Percentiles rank a stretch among this genome's conserved stretches.
These are phyloP conservation scores for Palloptera scutellata DNA, from an alignment of 2,888 invertebrate genomes.

Conservation along the genomic window DNA sequence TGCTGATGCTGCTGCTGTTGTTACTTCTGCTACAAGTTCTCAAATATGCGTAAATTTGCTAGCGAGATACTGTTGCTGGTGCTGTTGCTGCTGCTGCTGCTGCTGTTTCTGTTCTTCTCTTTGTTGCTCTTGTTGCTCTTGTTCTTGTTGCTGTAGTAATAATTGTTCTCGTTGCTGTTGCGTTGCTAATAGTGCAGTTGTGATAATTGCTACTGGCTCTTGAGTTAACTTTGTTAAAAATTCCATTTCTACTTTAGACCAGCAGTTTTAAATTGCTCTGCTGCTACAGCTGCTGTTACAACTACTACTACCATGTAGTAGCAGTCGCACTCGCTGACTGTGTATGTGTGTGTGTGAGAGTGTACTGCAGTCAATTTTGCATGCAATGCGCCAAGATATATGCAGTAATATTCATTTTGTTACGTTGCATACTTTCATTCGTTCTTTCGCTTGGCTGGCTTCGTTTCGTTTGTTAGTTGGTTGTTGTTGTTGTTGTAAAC, in stretches of 20 bases:
- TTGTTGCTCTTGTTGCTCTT: constrained; percentile 2
- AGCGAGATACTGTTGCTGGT: not conserved
- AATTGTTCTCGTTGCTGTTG: constrained; percentile 20
- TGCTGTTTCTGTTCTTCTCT: not conserved
- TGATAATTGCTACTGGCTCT: constrained; percentile 23
- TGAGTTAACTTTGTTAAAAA: constrained; percentile 28
- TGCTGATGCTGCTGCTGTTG: not conserved
- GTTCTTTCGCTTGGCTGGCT: not conserved
- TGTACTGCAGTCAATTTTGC: constrained; percentile 14
- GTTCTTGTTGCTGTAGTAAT: constrained; percentile 3
- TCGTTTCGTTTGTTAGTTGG: not conserved
- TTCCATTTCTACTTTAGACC: constrained; percentile 25
- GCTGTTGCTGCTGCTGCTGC: not conserved
- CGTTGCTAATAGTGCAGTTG: constrained; percentile 6
- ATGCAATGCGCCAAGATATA: constrained; percentile 14
- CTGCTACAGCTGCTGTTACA: not conserved
- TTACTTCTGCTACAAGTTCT: not conserved
- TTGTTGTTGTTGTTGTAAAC: not conserved
- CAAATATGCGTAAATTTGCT: not conserved
- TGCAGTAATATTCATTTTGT: constrained; percentile 9
- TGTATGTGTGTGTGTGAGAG: not conserved
- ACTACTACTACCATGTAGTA: not conserved
- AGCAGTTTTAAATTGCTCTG: not conserved
- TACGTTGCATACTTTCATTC: not conserved
- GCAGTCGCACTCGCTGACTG: not conserved